Base-by-base conservation (phyloP, 2,113 vertebrate genomes). In the Actinemys pallida region DNA sequence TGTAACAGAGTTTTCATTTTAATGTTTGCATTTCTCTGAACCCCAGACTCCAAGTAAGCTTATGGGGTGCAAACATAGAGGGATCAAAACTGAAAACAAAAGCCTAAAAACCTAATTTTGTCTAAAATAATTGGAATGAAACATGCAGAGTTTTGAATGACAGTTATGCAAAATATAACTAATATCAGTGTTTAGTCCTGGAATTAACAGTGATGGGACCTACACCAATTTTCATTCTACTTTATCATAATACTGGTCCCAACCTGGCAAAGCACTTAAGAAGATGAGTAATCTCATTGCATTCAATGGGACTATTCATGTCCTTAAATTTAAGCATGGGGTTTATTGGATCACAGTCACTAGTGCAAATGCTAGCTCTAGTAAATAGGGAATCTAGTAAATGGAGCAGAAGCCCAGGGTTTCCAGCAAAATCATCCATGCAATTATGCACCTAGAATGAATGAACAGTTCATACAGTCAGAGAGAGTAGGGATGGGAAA, bases 381-480 rank as follows among this genome's bases (percentile, higher is more conserved):
- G 17, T 59, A 78, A 1, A 0, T 54, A 89, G 87, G 79, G 62
- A 50, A 1, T 29, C 89, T 29, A 87, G 56, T 62, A 3, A 20
- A 57, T 17, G 87, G 57, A 9, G 14, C 11, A 86, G 83, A 90
- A 56, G 27, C 10, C 22, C 20, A 88, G 80, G 4, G 8, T 0
- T 53, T 75, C 84, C 81, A 78, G 12, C 0, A 1, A 39, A 47
- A 31, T 56, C 2, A 3, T 2, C 42, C 25, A 5, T 50, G 47
- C 8, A 76, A 88, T 2, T 4, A 84, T 35, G 20, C 56, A 72
- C 16, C 16, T 84, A 31, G 54, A 96, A 81, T 47, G 35, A 47
- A 84, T 0, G 0, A 82, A 0, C 16, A n/a, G 1, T 59, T 86
- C 22, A 17, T 14, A 76, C 9, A 82, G 86, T 17, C 2, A 39